phyloP scores from a whole-genome alignment of 1,140 invertebrate genomes.

The Nebria ingens region DNA sequence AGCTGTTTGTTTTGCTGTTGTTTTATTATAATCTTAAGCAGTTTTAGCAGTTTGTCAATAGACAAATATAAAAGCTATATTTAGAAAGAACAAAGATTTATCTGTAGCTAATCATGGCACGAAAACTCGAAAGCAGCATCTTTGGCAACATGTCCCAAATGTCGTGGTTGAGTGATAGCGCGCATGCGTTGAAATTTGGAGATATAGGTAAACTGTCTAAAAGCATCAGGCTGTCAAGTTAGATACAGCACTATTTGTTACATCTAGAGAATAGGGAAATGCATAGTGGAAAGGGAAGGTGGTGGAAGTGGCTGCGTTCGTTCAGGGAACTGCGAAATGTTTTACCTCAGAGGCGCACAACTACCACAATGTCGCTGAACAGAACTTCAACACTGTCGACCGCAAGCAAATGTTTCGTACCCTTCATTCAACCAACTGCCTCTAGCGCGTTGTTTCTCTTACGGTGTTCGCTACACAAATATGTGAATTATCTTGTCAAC shows the following conservation, averaged over 20 bases:
- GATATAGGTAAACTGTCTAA: conserved; percentile 21
- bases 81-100: too few species aligned
- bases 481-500: not conserved
- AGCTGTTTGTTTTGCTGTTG: too few species aligned
- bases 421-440: too few species aligned
- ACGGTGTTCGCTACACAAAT: not conserved
- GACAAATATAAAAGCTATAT: too few species aligned
- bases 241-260: conserved; percentile 18
- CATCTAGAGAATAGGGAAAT: not conserved
- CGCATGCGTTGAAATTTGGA: not conserved
- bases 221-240: conserved; percentile 15
- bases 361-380: not conserved
- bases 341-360: not conserved
- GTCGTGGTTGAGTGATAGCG: not conserved
- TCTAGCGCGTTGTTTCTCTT: too few species aligned
- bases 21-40: too few species aligned
- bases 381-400: not conserved
- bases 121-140: too few species aligned
- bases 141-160: too few species aligned
- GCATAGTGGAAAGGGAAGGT: not conserved
- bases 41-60: too few species aligned
- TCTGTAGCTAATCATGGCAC: too few species aligned
- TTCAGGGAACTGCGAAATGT: too few species aligned
- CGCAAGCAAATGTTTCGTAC: not conserved
- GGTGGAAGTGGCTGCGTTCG: not conserved